Conservation (phyloP, 2,113 vertebrate species). For the Salvelinus sp. region DNA sequence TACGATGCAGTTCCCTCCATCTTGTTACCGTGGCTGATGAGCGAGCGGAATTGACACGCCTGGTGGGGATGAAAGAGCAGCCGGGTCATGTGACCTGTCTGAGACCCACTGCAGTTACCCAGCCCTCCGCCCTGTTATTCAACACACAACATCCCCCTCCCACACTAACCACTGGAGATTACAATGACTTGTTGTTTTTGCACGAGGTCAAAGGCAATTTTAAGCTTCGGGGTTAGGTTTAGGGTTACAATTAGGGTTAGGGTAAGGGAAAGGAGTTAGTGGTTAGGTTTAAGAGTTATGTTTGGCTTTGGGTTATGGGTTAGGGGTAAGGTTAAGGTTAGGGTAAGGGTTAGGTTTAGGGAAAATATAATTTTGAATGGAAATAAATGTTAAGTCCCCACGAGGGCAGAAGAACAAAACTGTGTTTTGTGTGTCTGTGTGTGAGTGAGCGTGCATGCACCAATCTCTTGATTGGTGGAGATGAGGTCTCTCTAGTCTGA, state of each 20-base stretch:
- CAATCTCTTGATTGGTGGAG: too few relatives aligned
- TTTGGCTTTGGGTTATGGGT: background rate
- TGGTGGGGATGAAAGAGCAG: background rate
- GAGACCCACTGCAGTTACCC: background rate
- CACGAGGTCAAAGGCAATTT: background rate
- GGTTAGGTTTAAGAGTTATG: background rate
- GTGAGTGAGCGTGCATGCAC: background rate
- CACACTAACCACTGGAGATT: background rate
- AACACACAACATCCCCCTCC: background rate
- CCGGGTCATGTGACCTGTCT: background rate
- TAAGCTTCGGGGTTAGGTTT: too few relatives aligned
- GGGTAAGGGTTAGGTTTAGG: too few relatives aligned
- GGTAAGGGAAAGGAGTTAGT: too few relatives aligned
- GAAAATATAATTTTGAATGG: too few relatives aligned
- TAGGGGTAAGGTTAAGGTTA: too few relatives aligned
- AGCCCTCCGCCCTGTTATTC: background rate
- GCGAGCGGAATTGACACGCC: background rate
- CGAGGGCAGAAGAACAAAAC: too few relatives aligned
- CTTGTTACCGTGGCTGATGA: background rate
- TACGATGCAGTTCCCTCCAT: background rate
- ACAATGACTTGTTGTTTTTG: background rate
- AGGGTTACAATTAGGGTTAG: too few relatives aligned
- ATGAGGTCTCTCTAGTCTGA: background rate
- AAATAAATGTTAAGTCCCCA: background rate
- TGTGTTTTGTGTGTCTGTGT: background rate